Conservation (phyloP, 2,797 vertebrate genomes). For the Danio jaintianensis region DNA sequence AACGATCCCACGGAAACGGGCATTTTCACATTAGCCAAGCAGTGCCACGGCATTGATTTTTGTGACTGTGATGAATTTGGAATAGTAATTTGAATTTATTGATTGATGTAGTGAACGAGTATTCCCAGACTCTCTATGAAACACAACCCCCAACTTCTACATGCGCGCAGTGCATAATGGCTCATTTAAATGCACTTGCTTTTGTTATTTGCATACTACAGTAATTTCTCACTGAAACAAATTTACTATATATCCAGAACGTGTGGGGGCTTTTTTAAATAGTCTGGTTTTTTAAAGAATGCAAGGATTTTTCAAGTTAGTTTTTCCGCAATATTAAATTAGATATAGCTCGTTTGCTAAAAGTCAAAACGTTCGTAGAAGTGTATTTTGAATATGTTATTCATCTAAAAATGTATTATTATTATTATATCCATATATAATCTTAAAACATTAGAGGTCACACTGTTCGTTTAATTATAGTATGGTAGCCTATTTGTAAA, state of each 20-base stretch:
- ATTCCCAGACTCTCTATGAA: conserved; percentile 74
- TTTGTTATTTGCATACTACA: conserved; percentile 71
- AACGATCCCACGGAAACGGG: conserved; percentile 71
- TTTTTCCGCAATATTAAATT: background rate
- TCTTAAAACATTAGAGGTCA: background rate
- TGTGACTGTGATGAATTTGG: conserved; percentile 91
- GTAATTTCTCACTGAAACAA: conserved; percentile 63
- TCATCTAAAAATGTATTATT: background rate
- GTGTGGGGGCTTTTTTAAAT: background rate
- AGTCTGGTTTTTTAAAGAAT: background rate
- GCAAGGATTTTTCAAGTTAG: background rate
- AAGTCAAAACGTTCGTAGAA: background rate
- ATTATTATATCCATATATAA: background rate
- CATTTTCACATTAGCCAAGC: conserved; percentile 88
- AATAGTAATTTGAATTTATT: conserved; percentile 92
- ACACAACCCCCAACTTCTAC: conserved; percentile 74
- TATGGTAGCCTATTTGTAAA: background rate
- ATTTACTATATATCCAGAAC: background rate
- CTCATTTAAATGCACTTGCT: conserved; percentile 78
- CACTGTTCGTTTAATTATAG: background rate
- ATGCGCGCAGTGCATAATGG: conserved; percentile 76
- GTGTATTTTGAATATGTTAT: background rate
- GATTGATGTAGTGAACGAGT: conserved; percentile 85
- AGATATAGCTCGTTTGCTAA: background rate
- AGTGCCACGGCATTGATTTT: conserved; percentile 85